phyloP scores from a whole-genome alignment of 2,113 vertebrate genomes.

The Nanger granti region DNA sequence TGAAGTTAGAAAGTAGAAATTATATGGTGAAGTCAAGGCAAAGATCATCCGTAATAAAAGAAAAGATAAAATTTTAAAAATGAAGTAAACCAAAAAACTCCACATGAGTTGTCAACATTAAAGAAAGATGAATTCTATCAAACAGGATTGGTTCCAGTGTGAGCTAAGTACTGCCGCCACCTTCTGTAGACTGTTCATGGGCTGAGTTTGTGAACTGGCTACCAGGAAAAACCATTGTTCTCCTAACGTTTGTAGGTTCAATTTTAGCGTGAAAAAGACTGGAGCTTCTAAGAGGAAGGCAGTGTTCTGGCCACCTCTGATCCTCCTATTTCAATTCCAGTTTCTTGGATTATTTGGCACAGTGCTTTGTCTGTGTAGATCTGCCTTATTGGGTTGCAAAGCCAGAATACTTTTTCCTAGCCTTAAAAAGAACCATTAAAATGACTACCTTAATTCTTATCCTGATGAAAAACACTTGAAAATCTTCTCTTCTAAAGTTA shows the following conservation, averaged over 20 bases:
- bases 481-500: not conserved
- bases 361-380: not conserved
- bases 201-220: not conserved
- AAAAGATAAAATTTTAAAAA: not conserved
- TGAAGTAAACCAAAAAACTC: not conserved
- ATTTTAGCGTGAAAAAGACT: not conserved
- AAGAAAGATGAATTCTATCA: not conserved
- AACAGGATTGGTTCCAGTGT: not conserved
- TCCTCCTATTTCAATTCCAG: not conserved
- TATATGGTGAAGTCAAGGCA: not conserved
- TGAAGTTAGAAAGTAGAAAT: not conserved
- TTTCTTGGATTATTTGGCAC: not conserved
- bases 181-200: not conserved
- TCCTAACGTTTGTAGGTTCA: not conserved
- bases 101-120: not conserved
- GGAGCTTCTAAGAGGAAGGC: not conserved
- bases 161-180: not conserved
- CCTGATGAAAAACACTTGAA: not conserved
- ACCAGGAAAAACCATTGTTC: not conserved
- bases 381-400: conserved; percentile 22
- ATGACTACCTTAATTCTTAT: not conserved
- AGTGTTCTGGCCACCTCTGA: not conserved
- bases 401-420: not conserved
- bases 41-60: not conserved
- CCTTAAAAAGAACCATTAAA: not conserved